Percentiles rank a stretch among this genome's conserved stretches.
Evolutionary conservation across 2,113 vertebrate genomes (phyloP).

Genomic region (Hassar affinis): DNA sequence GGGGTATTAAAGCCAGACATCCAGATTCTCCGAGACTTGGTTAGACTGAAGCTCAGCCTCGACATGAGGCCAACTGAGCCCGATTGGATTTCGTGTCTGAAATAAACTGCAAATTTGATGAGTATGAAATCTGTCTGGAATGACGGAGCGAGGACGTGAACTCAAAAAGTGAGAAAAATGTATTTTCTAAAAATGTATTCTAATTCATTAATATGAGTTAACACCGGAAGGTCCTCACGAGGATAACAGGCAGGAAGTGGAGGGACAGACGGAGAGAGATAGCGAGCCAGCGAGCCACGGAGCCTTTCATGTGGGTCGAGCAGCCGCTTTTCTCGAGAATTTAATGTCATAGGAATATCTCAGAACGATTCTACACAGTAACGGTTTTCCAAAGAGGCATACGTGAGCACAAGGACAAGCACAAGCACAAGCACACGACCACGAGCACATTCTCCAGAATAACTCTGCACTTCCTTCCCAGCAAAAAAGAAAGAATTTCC

Average conservation of each 20-base stretch:
- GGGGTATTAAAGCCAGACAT: constrained; percentile 41
- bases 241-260: too few species aligned
- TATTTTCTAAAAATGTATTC: background rate
- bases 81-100: constrained; percentile 50
- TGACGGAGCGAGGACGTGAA: background rate
- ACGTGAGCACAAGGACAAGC: too few species aligned
- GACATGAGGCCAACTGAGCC: constrained; percentile 41
- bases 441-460: background rate
- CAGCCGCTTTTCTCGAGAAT: constrained; percentile 2
- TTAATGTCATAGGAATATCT: constrained; percentile 24
- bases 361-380: too few species aligned
- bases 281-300: background rate
- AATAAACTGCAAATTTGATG: constrained; percentile 49
- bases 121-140: constrained; percentile 29
- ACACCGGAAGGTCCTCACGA: background rate
- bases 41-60: constrained; percentile 47
- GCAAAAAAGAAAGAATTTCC: background rate
- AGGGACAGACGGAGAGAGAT: background rate
- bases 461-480: background rate
- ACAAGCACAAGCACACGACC: too few species aligned
- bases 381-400: too few species aligned
- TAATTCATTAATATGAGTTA: background rate
- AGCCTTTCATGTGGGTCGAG: constrained; percentile 1
- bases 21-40: constrained; percentile 32
- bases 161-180: too few species aligned